Conservation (phyloP, 1,140 invertebrate species). For the Cecropterus lyciades region DNA sequence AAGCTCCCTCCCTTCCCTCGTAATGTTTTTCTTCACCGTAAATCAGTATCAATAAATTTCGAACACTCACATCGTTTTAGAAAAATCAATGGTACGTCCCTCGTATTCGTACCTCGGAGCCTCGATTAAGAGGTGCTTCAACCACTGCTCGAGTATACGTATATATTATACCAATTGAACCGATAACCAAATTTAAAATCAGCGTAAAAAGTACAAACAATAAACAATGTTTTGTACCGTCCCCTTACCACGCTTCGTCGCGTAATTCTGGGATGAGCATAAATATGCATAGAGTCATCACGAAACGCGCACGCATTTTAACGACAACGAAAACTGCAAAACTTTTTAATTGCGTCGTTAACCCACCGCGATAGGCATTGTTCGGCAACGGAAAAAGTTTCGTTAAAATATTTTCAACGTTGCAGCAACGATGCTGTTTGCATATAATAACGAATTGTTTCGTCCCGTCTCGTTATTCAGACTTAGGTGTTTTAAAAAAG, state of each 20-base stretch:
- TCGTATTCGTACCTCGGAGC: no score
- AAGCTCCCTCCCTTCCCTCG: no score
- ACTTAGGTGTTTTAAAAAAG: neutral
- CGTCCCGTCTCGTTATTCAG: slow-evolving; percentile 3
- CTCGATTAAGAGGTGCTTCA: no score
- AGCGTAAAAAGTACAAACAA: neutral
- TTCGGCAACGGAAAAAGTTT: slow-evolving; percentile 33
- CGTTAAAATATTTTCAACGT: slow-evolving; percentile 31
- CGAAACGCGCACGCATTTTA: slow-evolving; percentile 26
- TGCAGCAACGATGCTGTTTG: slow-evolving; percentile 17
- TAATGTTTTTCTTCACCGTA: no score
- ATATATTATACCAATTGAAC: no score
- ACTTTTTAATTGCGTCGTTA: slow-evolving; percentile 37
- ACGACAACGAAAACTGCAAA: slow-evolving; percentile 40
- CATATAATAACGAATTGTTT: slow-evolving; percentile 27
- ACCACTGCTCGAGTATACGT: no score
- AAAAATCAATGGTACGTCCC: no score
- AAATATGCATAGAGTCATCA: slow-evolving; percentile 39
- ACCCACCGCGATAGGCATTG: slow-evolving; percentile 36
- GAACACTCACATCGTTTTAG: no score
- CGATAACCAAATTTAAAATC: no score
- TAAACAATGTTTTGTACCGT: neutral
- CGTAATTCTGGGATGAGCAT: slow-evolving; percentile 15
- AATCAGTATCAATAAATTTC: no score
- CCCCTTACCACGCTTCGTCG: neutral